Evolutionary conservation across 2,113 vertebrate species (phyloP), one percentile per base, ranked within the genome.

Genomic region (Choloepus hoffmanni): DNA sequence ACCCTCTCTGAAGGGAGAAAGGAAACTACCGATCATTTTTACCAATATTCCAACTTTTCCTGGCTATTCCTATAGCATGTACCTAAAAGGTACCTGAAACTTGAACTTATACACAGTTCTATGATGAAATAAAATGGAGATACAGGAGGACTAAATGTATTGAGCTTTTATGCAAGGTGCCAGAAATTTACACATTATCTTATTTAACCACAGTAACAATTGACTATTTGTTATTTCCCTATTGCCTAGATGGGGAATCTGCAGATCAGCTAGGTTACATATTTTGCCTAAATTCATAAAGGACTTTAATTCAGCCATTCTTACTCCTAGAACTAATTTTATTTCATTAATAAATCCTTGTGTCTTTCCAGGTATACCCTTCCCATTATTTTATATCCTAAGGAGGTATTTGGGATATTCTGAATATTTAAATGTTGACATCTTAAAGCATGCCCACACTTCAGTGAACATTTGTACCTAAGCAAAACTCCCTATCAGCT

Each of bases 71-170:
- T 28, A 14, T 70, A n/a, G n/a, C 67, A 3, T 43, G 0, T 48
- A 67, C 73, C 43, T 70, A 79, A 28, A 72, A 84, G 48, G 14
- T 0, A 33, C 2, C 19, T 45, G 13, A 67, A 2, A n/a, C n/a
- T 67, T 79, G 43, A 30, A 7, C 11, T 10, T 83, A 48, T 55
- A 70, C 5, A 30, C 18, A 92, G 19, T 12, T 60, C 48, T 4
- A 83, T 33, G 72, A 36, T 76, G 7, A 90, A 92, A 86, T 1
- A 72, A 63, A 81, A 55, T 81, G 19, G 28, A 97, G 77, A 92
- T 18, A 53, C 48, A 18, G 2, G 16, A 48, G 2, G 9, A 16
- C 1, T 62, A 81, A 55, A 30, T 43, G 63, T 90, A 73, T 14
- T 67, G 28, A 72, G 19, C 23, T 33, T 43, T 45, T 83, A 68